A percentile compares a stretch with the other conserved stretches of the same genome.
Evolutionary conservation across 2,113 vertebrate species (phyloP).

Genomic region (Saccopteryx bilineata): DNA sequence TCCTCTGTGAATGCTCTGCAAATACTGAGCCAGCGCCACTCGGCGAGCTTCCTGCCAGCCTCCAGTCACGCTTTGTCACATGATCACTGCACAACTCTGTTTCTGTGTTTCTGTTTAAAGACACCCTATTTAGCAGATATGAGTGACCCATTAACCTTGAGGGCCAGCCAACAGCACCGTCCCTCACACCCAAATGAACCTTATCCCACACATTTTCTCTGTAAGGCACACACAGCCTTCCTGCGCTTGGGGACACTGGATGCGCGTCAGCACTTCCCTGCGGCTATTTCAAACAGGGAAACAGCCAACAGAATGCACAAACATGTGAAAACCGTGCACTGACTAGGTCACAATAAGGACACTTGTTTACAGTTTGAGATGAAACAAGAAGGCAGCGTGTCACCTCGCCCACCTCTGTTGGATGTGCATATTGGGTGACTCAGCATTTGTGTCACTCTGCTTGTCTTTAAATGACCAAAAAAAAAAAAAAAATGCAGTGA

Average conservation of each 20-base stretch:
- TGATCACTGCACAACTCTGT: rapidly evolving
- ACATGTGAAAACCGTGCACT: rapidly evolving
- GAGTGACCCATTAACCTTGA: neutral
- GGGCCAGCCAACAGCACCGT: neutral
- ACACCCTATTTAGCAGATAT: neutral
- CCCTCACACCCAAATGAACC: neutral
- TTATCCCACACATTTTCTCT: neutral
- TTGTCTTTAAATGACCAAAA: neutral
- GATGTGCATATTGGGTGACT: rapidly evolving
- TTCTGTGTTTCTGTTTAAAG: neutral
- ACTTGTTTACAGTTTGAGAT: rapidly evolving
- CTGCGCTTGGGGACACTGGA: neutral
- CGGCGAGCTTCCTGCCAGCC: neutral
- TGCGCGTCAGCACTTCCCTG: neutral
- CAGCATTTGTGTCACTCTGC: neutral
- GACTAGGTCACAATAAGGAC: neutral
- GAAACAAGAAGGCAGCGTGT: neutral
- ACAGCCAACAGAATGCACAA: neutral
- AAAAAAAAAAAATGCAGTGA: rapidly evolving
- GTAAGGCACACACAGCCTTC: neutral
- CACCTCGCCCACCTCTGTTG: neutral
- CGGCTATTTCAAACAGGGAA: neutral
- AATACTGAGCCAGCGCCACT: neutral
- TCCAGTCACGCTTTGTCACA: neutral
- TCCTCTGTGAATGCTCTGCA: neutral